Evolutionary conservation across 2,113 vertebrate genomes (phyloP).

Genomic region (Phyllostomus hastatus): DNA sequence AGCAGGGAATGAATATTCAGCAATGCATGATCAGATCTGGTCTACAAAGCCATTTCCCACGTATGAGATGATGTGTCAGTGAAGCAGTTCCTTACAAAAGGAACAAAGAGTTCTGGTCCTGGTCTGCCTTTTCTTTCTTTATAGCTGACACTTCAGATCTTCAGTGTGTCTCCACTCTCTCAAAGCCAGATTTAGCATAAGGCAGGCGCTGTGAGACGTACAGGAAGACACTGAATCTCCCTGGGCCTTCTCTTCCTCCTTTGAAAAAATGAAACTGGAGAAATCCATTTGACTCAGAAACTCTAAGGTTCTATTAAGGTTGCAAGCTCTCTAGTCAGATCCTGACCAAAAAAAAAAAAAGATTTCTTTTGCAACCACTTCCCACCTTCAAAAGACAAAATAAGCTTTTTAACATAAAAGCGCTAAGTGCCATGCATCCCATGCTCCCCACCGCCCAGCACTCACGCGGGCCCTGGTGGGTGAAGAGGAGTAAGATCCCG

Average conservation of each 20-base stretch:
- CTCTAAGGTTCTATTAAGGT: slow-evolving; percentile 25
- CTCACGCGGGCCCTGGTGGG: background rate
- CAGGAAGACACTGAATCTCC: background rate
- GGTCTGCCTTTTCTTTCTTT: background rate
- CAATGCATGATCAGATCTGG: background rate
- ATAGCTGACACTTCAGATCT: background rate
- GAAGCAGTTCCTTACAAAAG: background rate
- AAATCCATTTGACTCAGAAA: slow-evolving; percentile 33
- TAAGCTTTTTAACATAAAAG: slow-evolving; percentile 33
- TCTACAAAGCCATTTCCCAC: background rate
- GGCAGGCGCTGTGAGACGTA: background rate
- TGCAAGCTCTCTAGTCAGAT: background rate
- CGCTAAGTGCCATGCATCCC: background rate
- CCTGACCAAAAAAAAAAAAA: background rate
- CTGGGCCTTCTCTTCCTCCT: background rate
- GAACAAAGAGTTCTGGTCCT: background rate
- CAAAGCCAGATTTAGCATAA: background rate
- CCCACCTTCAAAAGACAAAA: slow-evolving; percentile 28
- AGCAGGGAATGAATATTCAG: background rate
- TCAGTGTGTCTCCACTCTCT: background rate
- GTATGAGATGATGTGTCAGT: background rate
- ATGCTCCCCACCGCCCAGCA: background rate
- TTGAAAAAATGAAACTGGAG: slow-evolving; percentile 47
- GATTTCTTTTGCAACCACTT: slow-evolving; percentile 40
- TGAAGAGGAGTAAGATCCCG: background rate